Evolutionary conservation across 2,797 vertebrate genomes (phyloP), one percentile per base, ranked within the genome.

Genomic region (Labeo calbasu): DNA sequence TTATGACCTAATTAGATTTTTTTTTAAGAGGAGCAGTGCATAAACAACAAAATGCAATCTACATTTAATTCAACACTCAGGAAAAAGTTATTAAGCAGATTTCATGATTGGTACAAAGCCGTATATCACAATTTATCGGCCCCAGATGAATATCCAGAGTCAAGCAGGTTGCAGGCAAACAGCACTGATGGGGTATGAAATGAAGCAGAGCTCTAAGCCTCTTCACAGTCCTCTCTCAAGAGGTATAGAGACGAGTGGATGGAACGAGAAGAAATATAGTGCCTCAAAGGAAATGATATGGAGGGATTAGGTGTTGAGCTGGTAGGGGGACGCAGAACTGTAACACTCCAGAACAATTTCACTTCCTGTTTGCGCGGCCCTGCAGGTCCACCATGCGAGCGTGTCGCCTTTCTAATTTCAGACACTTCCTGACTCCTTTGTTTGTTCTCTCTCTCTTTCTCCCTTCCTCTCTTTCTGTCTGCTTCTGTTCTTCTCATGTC

Each of bases 301-400:
- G 28, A 65, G 70, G 61, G 50, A 77, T 88, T 88, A 57, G 81
- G 53, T 51, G 17, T 13, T 69, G 75, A 84, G 83, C 46, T 80
- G 65, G 36, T 63, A 70, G 46, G 25, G 61, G 25, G 66, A 32
- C 15, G 36, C 19, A 84, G 82, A 83, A 85, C 71, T 87, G 21
- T 40, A 88, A 87, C 77, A 84, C 32, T 81, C 13, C 72, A 69
- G 68, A 83, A 77, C 71, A 79, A 87, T 87, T 91, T 87, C 53
- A 68, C 59, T 82, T 61, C 23, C 17, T 25, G 63, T 70, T 23
- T 69, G 23, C 48, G 23, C 5, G 15, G 15, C 10, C 71, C 59
- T 13, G 46, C 81, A 66, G 40, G 79, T 57, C 79, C 8, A 51
- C 5, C 15, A 70, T 25, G 66, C 2, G 15, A 70, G 51, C 6